Conservation (phyloP, 1,140 invertebrate genomes). For the Aricia agestis region DNA sequence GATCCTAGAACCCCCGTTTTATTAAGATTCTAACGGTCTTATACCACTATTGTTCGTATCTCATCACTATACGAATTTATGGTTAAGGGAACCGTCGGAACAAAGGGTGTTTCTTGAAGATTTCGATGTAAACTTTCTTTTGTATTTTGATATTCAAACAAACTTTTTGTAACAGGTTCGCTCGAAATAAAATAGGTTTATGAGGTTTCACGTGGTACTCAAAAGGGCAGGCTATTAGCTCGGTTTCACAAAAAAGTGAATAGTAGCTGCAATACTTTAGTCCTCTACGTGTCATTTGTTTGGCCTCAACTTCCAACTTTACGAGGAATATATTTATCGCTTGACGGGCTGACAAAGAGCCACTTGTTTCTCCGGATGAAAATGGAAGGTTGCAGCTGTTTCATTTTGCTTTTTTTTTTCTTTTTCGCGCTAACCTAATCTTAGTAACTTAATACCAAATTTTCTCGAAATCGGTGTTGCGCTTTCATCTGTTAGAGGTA, state of each 20-base stretch:
- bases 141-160: conserved; percentile 14
- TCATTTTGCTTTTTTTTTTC: neutral
- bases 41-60: conserved; percentile 24
- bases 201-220: neutral
- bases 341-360: neutral
- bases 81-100: conserved; percentile 6
- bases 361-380: neutral
- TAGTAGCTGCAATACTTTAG: neutral
- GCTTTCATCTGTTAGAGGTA: too few relatives aligned
- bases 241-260: neutral
- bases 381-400: neutral
- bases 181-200: neutral
- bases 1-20: conserved; percentile 32
- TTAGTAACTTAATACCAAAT: neutral
- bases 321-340: neutral
- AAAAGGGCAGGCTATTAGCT: neutral
- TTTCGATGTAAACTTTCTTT: conserved; percentile 3
- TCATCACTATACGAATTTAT: conserved; percentile 22
- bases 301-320: neutral
- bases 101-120: conserved; percentile 18
- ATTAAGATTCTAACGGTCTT: conserved; percentile 35
- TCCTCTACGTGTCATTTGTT: neutral
- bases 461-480: too few relatives aligned
- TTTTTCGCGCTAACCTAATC: neutral
- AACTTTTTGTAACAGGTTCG: neutral